Evolutionary conservation across 2,888 invertebrate species (phyloP).

Genomic region (Himalopsyche kuldschensis): DNA sequence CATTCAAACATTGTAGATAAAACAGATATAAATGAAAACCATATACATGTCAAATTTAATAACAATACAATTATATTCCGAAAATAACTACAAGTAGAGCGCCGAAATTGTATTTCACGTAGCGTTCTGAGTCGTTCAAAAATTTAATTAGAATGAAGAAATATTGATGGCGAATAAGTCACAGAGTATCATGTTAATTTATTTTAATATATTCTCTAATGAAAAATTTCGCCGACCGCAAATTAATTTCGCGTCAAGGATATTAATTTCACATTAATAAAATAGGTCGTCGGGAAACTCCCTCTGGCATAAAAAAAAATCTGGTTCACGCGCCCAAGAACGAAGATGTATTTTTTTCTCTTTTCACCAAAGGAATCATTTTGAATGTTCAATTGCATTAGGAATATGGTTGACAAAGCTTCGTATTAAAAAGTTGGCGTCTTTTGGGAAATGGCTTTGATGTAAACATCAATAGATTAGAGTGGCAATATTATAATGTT

Average conservation of each 20-base stretch:
- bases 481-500: not conserved
- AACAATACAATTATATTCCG: not conserved
- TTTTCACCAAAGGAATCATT: slow-evolving; percentile 20
- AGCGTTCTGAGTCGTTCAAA: not conserved
- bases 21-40: not conserved
- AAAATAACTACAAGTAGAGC: not conserved
- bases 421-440: slow-evolving; percentile 12
- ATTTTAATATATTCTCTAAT: not conserved
- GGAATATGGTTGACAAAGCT: slow-evolving; percentile 26
- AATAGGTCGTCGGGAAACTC: slow-evolving; percentile 28
- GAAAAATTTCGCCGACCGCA: slow-evolving; percentile 1
- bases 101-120: not conserved
- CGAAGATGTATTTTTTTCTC: slow-evolving; percentile 14
- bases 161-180: not conserved
- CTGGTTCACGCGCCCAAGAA: not conserved
- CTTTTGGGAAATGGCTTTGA: not conserved
- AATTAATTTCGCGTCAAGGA: slow-evolving; percentile 25
- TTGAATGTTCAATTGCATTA: slow-evolving; percentile 35
- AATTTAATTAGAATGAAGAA: not conserved
- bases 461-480: not conserved
- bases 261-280: slow-evolving; percentile 36
- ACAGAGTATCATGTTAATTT: not conserved
- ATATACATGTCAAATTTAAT: no score
- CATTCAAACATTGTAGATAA: no score
- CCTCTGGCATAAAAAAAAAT: slow-evolving; percentile 16